phyloP scores from a whole-genome alignment of 2,888 invertebrate species.

The Serripes groenlandicus region DNA sequence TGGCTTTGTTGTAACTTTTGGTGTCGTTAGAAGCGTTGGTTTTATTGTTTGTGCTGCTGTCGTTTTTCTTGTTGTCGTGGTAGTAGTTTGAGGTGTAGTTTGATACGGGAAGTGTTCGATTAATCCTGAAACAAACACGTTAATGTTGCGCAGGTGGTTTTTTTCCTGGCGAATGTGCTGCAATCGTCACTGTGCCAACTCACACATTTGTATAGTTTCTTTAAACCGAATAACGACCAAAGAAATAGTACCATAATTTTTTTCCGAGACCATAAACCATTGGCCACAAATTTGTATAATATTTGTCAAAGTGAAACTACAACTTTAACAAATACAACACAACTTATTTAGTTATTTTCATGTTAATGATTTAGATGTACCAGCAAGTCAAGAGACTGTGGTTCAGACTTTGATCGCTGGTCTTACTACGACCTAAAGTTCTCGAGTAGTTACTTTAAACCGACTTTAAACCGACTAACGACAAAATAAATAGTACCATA shows the following conservation, averaged over 20 bases:
- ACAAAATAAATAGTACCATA: too few species aligned
- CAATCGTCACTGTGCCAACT: not conserved
- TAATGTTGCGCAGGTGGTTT: not conserved
- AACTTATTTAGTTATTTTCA: too few species aligned
- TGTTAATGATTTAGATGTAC: too few species aligned
- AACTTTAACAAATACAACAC: too few species aligned
- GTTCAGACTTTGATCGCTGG: too few species aligned
- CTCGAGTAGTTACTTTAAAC: too few species aligned
- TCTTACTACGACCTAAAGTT: too few species aligned
- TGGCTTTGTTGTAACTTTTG: not conserved
- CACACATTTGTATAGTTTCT: not conserved
- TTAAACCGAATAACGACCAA: not conserved
- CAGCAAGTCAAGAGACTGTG: too few species aligned
- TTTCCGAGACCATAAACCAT: not conserved
- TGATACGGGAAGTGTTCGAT: not conserved
- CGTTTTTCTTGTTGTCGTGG: constrained; percentile 6
- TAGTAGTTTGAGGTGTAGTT: constrained; percentile 1
- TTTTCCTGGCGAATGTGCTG: too few species aligned
- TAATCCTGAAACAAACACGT: not conserved
- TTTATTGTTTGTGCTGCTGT: constrained; percentile 14
- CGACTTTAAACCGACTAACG: too few species aligned
- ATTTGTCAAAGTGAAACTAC: not conserved
- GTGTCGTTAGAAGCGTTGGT: not conserved
- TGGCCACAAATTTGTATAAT: not conserved
- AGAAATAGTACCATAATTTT: not conserved